Conservation (phyloP, 1,140 invertebrate genomes). For the Danaus plexippus region DNA sequence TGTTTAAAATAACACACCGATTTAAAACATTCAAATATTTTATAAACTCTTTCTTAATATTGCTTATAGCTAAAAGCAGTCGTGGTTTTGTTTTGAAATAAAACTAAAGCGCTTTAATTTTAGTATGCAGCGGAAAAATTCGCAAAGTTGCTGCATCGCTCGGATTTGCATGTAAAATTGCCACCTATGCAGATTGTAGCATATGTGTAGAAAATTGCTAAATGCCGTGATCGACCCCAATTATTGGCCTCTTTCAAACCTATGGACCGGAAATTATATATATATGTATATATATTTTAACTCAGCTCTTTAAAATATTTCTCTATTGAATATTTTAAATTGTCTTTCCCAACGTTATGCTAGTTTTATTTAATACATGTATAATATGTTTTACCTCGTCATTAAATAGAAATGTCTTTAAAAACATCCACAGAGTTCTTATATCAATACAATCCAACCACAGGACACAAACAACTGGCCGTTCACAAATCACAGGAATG, state of each 20-base stretch:
- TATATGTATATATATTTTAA: too few species aligned
- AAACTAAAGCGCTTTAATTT: slow-evolving; percentile 1
- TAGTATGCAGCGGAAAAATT: slow-evolving; percentile 16
- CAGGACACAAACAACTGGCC: slow-evolving; percentile 4
- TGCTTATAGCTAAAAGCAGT: too few species aligned
- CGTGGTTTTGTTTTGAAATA: neutral
- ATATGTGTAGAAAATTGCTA: slow-evolving; percentile 18
- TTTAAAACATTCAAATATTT: too few species aligned
- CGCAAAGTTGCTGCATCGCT: slow-evolving; percentile 14
- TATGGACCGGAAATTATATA: slow-evolving; percentile 13
- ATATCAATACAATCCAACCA: slow-evolving; percentile 1
- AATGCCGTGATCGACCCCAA: slow-evolving; percentile 25
- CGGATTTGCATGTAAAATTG: slow-evolving; percentile 25
- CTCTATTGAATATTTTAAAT: too few species aligned
- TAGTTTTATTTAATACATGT: too few species aligned
- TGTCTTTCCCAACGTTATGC: too few species aligned
- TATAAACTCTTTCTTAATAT: too few species aligned
- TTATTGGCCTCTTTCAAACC: slow-evolving; percentile 13
- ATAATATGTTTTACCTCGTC: too few species aligned
- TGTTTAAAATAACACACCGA: too few species aligned
- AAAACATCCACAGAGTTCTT: slow-evolving; percentile 6
- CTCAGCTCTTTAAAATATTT: too few species aligned
- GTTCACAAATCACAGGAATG: slow-evolving; percentile 6
- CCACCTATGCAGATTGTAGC: slow-evolving; percentile 10
- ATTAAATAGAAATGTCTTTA: too few species aligned